Evolutionary conservation across 2,888 invertebrate species (phyloP), one percentile per base, ranked within the genome.

Genomic region (Heteropelma amictum): DNA sequence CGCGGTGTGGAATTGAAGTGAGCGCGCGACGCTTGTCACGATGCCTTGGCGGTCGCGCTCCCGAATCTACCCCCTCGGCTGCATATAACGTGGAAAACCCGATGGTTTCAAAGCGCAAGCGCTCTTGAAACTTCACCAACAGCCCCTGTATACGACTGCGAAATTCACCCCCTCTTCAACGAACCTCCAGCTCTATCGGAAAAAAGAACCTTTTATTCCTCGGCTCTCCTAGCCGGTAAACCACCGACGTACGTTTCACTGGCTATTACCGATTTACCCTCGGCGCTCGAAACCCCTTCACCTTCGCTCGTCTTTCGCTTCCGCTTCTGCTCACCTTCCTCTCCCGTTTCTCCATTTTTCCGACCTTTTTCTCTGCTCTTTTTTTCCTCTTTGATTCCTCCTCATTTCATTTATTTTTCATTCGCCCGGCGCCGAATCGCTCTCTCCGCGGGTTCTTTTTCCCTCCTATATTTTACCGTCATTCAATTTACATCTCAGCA

Each of bases 1-100:
- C 85, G 85, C 86, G 84, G 81, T 84, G 85, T 79, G 82, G 77
- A 80, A 86, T 86, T 85, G 81, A 86, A 85, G 86, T 84, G 85
- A 83, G 82, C 84, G 84, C 82, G 81, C 80, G 77, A 71, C 63
- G 77, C 60, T 70, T 65, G 71, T 68, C 61, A 61, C 73, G 72
- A 71, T 70, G 56, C 54, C 71, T 72, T 65, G 49, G 71, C 64
- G 64, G 82, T 81, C 82, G 79, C 80, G 61, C 65, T 75, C 74
- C 65, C 45, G 47, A 56, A 7, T 35, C 61, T 51, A n/a, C 56
- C 26, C 58, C 35, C 35, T 10, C 35, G 17, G 30, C 19, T 28
- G 14, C 51, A 28, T 54, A 47, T 69, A 54, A 33, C 35, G 51
- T 51, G 42, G 14, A 54, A 67, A 60, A 60, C 51, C 53, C 69